These are phyloP conservation scores for Parazoanthus atlanticus DNA, from an alignment of 92 coral and sea anemone genomes.

Conservation along the genomic window DNA sequence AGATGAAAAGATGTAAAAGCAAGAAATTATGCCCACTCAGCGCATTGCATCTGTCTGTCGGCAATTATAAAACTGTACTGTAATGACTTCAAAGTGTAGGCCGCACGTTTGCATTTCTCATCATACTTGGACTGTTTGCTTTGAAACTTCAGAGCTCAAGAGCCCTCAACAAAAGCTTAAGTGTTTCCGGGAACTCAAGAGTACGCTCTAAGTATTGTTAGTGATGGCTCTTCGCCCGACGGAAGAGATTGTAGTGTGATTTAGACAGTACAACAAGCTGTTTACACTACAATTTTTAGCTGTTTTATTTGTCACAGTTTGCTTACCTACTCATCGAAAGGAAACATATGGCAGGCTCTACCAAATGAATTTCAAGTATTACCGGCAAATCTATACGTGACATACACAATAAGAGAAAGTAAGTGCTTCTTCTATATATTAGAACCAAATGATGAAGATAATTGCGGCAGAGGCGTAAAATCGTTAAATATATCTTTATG, in stretches of 20 bases:
- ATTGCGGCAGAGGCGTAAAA: too few species aligned
- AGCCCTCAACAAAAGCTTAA: not conserved
- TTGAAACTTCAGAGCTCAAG: slow-evolving; percentile 2
- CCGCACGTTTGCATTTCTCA: not conserved
- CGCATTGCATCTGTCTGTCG: not conserved
- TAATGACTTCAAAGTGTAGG: not conserved
- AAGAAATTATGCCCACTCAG: too few species aligned
- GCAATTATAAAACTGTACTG: not conserved
- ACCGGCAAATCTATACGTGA: too few species aligned
- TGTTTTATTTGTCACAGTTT: not conserved
- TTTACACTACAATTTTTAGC: not conserved
- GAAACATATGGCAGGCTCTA: not conserved
- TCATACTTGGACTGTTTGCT: not conserved
- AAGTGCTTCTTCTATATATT: too few species aligned
- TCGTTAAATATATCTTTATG: too few species aligned
- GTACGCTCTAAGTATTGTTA: not conserved
- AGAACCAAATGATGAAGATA: too few species aligned
- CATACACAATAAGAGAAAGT: too few species aligned
- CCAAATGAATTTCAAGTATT: too few species aligned
- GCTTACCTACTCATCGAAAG: not conserved
- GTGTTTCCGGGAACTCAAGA: slow-evolving; percentile 13
- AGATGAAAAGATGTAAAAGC: too few species aligned
- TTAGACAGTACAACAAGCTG: not conserved
- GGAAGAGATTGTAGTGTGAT: too few species aligned
- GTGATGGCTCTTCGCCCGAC: not conserved